Evolutionary conservation across 2,113 vertebrate genomes (phyloP).

Genomic region (Loxodonta africana): DNA sequence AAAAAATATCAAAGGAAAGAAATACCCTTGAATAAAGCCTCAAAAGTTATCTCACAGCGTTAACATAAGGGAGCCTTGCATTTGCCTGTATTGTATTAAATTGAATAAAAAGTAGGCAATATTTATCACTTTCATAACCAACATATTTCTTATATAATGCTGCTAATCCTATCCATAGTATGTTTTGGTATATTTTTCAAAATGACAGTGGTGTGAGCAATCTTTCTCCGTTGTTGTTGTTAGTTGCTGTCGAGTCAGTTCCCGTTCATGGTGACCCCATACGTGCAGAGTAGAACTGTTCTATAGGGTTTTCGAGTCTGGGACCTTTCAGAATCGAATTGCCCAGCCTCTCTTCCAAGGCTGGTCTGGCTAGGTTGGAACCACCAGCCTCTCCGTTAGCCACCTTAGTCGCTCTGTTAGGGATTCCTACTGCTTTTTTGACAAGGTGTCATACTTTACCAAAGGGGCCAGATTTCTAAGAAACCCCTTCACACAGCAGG

Average conservation of each 20-base stretch:
- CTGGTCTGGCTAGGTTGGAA: no score
- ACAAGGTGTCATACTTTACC: background rate
- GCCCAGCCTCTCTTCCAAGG: no score
- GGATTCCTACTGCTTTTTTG: background rate
- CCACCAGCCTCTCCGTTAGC: no score
- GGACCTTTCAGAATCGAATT: no score
- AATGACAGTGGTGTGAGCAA: background rate
- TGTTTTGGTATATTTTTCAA: background rate
- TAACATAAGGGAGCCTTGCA: background rate
- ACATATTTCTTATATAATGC: background rate
- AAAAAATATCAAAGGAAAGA: background rate
- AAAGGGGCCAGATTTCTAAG: background rate
- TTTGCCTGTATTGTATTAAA: background rate
- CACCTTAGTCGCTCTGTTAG: background rate
- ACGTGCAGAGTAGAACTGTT: no score
- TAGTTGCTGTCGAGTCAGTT: no score
- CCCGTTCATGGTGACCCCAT: no score
- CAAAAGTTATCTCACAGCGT: background rate
- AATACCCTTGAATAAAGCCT: background rate
- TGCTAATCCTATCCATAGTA: background rate
- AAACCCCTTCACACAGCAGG: background rate
- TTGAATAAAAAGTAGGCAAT: background rate
- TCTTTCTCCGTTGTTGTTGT: background rate
- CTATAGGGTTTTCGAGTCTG: no score
- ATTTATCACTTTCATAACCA: background rate